Evolutionary conservation across 1,140 invertebrate genomes (phyloP).

Genomic region (Caenorhabditis inopinata): DNA sequence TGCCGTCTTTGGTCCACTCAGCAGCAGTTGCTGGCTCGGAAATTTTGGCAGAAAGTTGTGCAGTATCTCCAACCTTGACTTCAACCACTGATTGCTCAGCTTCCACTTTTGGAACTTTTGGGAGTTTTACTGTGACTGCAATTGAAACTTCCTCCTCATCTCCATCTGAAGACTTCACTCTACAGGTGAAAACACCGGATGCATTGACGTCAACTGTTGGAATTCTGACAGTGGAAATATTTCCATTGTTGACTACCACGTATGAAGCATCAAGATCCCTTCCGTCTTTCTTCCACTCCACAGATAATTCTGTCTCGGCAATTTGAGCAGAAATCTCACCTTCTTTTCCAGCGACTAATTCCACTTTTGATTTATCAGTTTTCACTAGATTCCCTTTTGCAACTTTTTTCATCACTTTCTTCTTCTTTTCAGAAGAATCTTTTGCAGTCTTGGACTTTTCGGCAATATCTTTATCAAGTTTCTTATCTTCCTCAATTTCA

Average conservation of each 20-base stretch:
- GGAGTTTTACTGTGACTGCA: background rate
- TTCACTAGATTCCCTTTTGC: conserved; percentile 9
- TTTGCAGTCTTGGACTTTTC: background rate
- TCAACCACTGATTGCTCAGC: conserved; percentile 35
- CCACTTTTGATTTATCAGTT: conserved; percentile 31
- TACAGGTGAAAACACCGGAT: conserved; percentile 41
- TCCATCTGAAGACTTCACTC: conserved; percentile 11
- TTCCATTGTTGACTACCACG: background rate
- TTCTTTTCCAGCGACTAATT: background rate
- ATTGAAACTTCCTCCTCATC: conserved; percentile 5
- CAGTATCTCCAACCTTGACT: conserved; percentile 42
- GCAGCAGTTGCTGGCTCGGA: background rate
- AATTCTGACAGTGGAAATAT: conserved; percentile 3
- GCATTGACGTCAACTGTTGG: conserved; percentile 14
- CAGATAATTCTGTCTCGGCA: conserved; percentile 19
- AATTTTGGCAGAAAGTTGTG: conserved; percentile 4
- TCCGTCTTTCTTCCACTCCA: conserved; percentile 45
- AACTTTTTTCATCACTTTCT: conserved; percentile 43
- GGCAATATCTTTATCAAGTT: conserved; percentile 13
- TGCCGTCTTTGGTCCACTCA: conserved; percentile 48
- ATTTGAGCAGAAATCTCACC: conserved; percentile 30
- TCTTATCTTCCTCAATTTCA: background rate
- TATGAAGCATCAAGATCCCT: conserved; percentile 41
- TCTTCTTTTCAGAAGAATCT: conserved; percentile 33
- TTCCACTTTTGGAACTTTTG: conserved; percentile 7